These are phyloP conservation scores for Scleropages formosus DNA, from an alignment of 2,797 vertebrate species.

Conservation along the genomic window DNA sequence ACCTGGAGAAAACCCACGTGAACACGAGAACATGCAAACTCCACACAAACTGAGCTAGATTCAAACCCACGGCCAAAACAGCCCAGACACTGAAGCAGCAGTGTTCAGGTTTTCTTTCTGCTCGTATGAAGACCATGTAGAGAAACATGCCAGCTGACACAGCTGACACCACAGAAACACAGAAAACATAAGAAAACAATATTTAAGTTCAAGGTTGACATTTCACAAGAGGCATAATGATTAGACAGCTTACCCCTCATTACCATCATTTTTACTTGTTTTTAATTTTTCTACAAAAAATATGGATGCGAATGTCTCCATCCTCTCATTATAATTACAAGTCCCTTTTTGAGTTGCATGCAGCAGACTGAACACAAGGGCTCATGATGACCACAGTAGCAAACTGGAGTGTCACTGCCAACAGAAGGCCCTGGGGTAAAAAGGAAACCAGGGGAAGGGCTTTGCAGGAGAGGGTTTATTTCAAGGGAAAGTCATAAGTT, in stretches of 20 bases:
- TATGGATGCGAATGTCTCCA: not conserved
- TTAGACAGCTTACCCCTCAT: not conserved
- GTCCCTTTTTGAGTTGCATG: conserved; percentile 11
- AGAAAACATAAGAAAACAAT: conserved; percentile 2
- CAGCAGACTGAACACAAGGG: not conserved
- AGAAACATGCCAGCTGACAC: not conserved
- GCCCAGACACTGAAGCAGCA: too few species aligned
- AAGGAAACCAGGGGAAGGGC: too few species aligned
- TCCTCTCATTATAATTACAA: not conserved
- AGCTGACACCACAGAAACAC: conserved; percentile 12
- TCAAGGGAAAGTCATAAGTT: too few species aligned
- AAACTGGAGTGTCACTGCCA: too few species aligned
- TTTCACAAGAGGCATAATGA: not conserved
- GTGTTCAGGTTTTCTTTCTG: too few species aligned
- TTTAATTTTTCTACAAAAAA: not conserved
- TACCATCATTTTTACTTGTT: not conserved
- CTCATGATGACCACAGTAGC: conserved; percentile 16
- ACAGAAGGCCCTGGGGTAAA: not conserved
- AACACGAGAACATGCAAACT: too few species aligned
- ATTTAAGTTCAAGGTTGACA: not conserved
- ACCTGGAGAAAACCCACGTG: too few species aligned
- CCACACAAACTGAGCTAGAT: too few species aligned
- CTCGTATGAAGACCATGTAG: not conserved
- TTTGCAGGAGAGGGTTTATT: too few species aligned
- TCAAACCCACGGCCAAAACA: too few species aligned